A percentile compares a stretch with the other conserved stretches of the same genome.
These are phyloP conservation scores for Proisotoma minuta DNA, from an alignment of 2,888 invertebrate species.

Conservation along the genomic window DNA sequence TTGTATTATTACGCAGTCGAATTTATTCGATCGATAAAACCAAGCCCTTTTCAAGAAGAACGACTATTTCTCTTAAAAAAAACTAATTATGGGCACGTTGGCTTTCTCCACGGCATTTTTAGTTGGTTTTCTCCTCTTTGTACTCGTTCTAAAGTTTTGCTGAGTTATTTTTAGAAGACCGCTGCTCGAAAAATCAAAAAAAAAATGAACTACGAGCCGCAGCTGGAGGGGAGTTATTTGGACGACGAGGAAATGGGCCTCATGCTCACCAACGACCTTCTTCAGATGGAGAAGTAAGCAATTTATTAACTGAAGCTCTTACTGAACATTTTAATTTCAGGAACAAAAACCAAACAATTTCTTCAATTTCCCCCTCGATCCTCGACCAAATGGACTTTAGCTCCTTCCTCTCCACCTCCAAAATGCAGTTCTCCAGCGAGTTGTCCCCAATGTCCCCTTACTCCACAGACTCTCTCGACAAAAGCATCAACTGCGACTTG, in stretches of 20 bases:
- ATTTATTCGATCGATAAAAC: too few species aligned
- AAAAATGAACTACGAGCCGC: slow-evolving; percentile 34
- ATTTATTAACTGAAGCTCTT: too few species aligned
- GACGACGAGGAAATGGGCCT: slow-evolving; percentile 49
- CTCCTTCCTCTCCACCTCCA: neutral
- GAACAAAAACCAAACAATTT: neutral
- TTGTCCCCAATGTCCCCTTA: slow-evolving; percentile 57
- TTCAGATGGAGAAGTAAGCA: too few species aligned
- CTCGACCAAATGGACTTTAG: slow-evolving; percentile 70
- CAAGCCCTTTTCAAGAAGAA: too few species aligned
- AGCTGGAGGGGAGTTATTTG: slow-evolving; percentile 40
- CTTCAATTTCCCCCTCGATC: slow-evolving; percentile 56
- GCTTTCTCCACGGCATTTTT: slow-evolving; percentile 27
- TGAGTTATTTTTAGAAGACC: neutral
- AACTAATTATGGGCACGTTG: slow-evolving; percentile 26
- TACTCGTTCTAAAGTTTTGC: slow-evolving; percentile 18
- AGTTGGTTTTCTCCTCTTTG: slow-evolving; percentile 28
- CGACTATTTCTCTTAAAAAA: too few species aligned
- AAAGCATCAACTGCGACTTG: slow-evolving; percentile 84
- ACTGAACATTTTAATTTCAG: too few species aligned
- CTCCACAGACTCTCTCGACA: slow-evolving; percentile 85
- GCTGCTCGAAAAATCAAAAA: slow-evolving; percentile 5
- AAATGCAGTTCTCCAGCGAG: neutral
- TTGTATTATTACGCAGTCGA: too few species aligned
- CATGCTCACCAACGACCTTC: neutral